Evolutionary conservation across 2,113 vertebrate genomes (phyloP).

Genomic region (Cyphomyrus discorhynchus): DNA sequence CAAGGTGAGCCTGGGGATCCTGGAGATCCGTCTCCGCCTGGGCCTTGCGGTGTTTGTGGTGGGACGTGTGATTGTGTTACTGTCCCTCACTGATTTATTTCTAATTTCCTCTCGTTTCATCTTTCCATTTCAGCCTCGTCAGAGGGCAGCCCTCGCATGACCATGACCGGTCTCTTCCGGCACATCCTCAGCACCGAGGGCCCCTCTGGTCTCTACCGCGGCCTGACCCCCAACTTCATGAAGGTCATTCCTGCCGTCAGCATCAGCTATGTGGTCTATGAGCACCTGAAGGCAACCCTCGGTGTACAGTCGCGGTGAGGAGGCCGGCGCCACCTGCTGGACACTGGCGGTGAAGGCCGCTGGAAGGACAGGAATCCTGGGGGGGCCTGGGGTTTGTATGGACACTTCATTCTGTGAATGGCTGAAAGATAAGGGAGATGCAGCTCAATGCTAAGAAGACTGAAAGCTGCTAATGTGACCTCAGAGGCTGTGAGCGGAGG

Average conservation of each 20-base stretch:
- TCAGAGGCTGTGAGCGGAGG: not conserved
- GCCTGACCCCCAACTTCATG: slow-evolving; percentile 96
- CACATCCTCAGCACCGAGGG: slow-evolving; percentile 88
- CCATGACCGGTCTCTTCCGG: slow-evolving; percentile 83
- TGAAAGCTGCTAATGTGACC: not conserved
- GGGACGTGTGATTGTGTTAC: not conserved
- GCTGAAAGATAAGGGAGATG: slow-evolving; percentile 55
- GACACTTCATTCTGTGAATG: slow-evolving; percentile 78
- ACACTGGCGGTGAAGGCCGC: slow-evolving; percentile 41
- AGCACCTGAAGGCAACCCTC: slow-evolving; percentile 82
- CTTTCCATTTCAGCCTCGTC: slow-evolving; percentile 62
- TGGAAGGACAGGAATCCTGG: slow-evolving; percentile 39
- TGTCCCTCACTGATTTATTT: not conserved
- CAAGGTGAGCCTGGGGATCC: slow-evolving; percentile 68
- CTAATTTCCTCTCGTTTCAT: not conserved
- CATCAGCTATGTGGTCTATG: slow-evolving; percentile 98
- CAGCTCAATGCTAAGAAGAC: slow-evolving; percentile 15
- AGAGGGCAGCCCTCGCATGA: slow-evolving; percentile 74
- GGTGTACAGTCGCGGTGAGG: slow-evolving; percentile 83
- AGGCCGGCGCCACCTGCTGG: slow-evolving; percentile 6
- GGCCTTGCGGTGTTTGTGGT: not conserved
- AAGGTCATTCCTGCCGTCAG: slow-evolving; percentile 96
- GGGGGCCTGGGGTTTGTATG: slow-evolving; percentile 46
- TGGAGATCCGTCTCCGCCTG: not conserved
- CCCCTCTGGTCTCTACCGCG: slow-evolving; percentile 79